Conservation (phyloP, 2,113 vertebrate species). For the Crotalus tigris region DNA sequence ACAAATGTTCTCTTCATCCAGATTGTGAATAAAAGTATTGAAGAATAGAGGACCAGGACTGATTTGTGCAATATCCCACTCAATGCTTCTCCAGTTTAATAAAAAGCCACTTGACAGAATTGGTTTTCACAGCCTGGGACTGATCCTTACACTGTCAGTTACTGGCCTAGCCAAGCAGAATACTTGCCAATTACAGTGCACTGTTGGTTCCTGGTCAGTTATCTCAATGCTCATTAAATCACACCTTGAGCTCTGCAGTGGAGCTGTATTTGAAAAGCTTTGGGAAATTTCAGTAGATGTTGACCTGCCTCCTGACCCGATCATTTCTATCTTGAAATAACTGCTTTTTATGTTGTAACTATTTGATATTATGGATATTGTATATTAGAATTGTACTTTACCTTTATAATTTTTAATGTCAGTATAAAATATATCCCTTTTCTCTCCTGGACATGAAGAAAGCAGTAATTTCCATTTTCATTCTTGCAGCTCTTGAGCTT, state of each 20-base stretch:
- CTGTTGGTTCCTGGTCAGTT: neutral
- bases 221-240: neutral
- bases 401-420: neutral
- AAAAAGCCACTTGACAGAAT: neutral
- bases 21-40: neutral
- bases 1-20: neutral
- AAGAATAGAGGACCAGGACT: neutral
- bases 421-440: neutral
- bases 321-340: neutral
- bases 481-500: conserved; percentile 73
- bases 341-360: neutral
- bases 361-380: neutral
- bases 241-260: neutral
- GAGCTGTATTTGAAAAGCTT: neutral
- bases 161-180: neutral
- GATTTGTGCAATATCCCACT: neutral
- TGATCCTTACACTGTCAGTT: neutral
- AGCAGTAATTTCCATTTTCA: neutral
- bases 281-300: neutral
- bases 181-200: neutral
- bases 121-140: neutral
- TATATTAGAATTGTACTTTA: neutral
- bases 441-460: neutral
- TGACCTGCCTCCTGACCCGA: neutral
- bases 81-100: neutral